Evolutionary conservation across 2,797 vertebrate species (phyloP).

Genomic region (Danio choprae): DNA sequence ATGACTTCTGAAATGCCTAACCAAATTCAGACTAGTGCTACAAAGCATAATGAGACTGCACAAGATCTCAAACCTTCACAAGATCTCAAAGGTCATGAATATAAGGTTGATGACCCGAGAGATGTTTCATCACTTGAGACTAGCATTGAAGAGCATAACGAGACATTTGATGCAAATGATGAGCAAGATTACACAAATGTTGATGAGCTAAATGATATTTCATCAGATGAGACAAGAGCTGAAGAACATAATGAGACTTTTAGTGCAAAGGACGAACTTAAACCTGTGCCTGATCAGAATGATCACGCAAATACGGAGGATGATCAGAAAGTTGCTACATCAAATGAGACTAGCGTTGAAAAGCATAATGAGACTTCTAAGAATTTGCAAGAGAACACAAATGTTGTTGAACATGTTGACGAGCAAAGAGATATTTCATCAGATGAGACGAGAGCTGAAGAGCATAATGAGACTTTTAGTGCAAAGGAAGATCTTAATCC

Average conservation of each 20-base stretch:
- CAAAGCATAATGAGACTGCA: background rate
- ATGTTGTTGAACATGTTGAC: conserved; percentile 3
- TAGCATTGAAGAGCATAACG: background rate
- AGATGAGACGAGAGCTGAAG: background rate
- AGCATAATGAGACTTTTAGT: background rate
- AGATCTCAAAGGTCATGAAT: background rate
- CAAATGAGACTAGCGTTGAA: background rate
- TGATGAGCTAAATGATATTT: background rate
- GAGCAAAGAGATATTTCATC: background rate
- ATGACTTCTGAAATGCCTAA: background rate
- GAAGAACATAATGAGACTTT: background rate
- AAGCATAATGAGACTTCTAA: background rate
- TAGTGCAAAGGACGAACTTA: background rate
- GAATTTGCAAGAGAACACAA: background rate
- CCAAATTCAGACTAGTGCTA: conserved; percentile 6
- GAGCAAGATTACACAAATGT: no score
- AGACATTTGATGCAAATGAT: no score
- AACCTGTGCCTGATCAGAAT: no score
- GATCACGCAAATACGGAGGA: no score
- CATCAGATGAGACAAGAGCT: no score
- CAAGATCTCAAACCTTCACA: background rate
- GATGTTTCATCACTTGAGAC: background rate
- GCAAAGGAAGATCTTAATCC: background rate
- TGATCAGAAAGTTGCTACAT: no score
- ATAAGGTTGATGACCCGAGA: background rate